phyloP scores from a whole-genome alignment of 2,888 invertebrate genomes.

The Gonocerus acuteangulatus region DNA sequence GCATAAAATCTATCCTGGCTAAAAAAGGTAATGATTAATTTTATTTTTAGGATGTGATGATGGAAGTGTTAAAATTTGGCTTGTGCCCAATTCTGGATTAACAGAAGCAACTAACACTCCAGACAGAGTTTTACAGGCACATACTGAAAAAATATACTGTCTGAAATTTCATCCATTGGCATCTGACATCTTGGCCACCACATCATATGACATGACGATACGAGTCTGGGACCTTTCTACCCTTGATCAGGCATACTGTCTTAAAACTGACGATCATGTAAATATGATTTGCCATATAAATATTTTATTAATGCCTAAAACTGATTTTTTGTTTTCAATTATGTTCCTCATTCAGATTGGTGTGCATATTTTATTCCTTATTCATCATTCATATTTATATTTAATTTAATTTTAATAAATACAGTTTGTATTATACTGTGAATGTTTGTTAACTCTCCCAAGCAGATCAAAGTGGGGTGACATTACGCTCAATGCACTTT shows the following conservation, averaged over 20 bases:
- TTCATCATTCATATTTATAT: too few species aligned
- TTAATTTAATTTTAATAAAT: too few species aligned
- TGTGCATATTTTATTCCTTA: too few species aligned
- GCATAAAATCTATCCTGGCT: too few species aligned
- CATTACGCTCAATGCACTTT: too few species aligned
- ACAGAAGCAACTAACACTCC: slow-evolving; percentile 73
- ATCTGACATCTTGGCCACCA: slow-evolving; percentile 74
- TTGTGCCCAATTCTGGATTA: slow-evolving; percentile 62
- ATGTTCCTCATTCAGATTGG: too few species aligned
- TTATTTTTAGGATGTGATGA: slow-evolving; percentile 11
- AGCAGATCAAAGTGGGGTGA: too few species aligned
- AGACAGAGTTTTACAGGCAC: slow-evolving; percentile 61
- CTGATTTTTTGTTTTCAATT: too few species aligned
- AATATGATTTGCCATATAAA: neutral
- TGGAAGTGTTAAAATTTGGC: slow-evolving; percentile 71
- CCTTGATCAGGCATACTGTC: slow-evolving; percentile 55
- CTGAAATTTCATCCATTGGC: slow-evolving; percentile 87
- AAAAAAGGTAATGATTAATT: too few species aligned
- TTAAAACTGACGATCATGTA: slow-evolving; percentile 47
- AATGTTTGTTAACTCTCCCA: too few species aligned
- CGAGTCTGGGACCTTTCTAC: slow-evolving; percentile 76
- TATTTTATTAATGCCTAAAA: too few species aligned
- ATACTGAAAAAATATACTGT: slow-evolving; percentile 85
- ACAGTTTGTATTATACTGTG: too few species aligned
- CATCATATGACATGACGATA: slow-evolving; percentile 82